Conservation (phyloP, 2,113 vertebrate species). For the Eulemur macaco region DNA sequence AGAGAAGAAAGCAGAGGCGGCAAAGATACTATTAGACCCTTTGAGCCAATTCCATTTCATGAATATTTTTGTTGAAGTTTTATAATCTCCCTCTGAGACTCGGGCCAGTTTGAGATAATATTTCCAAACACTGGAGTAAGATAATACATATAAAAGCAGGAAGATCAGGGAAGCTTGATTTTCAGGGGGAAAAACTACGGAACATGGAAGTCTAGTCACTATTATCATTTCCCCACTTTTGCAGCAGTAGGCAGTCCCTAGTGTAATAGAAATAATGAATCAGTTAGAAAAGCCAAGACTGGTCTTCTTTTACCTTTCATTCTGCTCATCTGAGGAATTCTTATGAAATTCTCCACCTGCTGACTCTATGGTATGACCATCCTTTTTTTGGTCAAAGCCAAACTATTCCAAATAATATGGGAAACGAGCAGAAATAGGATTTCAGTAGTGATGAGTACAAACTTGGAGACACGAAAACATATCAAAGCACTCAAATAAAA, state of each 20-base stretch:
- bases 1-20: background rate
- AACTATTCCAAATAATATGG: background rate
- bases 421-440: background rate
- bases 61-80: constrained; percentile 17
- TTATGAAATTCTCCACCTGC: background rate
- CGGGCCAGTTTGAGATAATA: background rate
- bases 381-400: constrained; percentile 47
- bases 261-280: background rate
- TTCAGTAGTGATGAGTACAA: background rate
- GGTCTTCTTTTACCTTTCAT: background rate
- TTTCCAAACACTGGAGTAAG: background rate
- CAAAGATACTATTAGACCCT: background rate
- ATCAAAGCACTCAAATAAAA: background rate
- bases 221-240: background rate
- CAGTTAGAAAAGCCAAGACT: background rate
- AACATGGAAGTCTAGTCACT: background rate
- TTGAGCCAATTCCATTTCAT: background rate
- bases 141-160: background rate
- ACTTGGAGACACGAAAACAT: constrained; percentile 1
- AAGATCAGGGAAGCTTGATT: background rate
- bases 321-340: constrained; percentile 1
- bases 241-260: background rate
- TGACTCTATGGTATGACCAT: background rate
- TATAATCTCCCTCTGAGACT: background rate
- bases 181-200: background rate